These are phyloP conservation scores for Kryptolebias ocellatus DNA, from an alignment of 2,797 vertebrate genomes.

Conservation along the genomic window DNA sequence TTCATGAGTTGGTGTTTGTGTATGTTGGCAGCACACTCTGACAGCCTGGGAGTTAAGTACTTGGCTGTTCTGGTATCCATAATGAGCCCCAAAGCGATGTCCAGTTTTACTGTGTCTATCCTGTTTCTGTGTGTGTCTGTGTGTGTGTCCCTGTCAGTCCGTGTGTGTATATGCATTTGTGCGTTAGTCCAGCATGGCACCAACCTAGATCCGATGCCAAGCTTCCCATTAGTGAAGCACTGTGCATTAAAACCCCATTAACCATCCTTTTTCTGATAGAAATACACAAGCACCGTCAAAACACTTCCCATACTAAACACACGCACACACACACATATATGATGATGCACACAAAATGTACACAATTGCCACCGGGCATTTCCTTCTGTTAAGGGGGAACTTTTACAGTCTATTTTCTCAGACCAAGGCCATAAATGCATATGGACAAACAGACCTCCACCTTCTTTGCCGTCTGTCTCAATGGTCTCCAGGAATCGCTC, in stretches of 20 bases:
- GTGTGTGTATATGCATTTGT: conserved; percentile 31
- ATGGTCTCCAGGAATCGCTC: conserved; percentile 14
- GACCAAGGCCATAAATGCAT: conserved; percentile 58
- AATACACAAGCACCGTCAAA: conserved; percentile 24
- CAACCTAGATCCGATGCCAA: conserved; percentile 72
- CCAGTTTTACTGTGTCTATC: conserved; percentile 67
- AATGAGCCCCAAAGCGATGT: conserved; percentile 79
- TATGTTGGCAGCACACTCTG: conserved; percentile 66
- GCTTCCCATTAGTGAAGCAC: conserved; percentile 74
- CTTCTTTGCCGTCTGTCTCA: conserved; percentile 27
- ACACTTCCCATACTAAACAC: conserved; percentile 20
- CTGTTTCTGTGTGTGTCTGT: conserved; percentile 21
- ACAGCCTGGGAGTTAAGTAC: conserved; percentile 79
- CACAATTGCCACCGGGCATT: conserved; percentile 13
- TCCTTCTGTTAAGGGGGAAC: conserved; percentile 43
- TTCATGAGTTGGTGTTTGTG: conserved; percentile 48
- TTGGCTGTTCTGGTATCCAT: conserved; percentile 75
- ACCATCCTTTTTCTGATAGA: conserved; percentile 49
- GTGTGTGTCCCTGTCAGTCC: not conserved
- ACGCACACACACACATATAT: conserved; percentile 20
- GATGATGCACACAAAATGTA: conserved; percentile 18
- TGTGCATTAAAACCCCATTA: conserved; percentile 81
- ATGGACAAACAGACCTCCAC: conserved; percentile 43
- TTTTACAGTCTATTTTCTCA: conserved; percentile 40
- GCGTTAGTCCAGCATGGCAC: conserved; percentile 53